phyloP scores from a whole-genome alignment of 2,888 invertebrate genomes.

The Trimorus sp. region DNA sequence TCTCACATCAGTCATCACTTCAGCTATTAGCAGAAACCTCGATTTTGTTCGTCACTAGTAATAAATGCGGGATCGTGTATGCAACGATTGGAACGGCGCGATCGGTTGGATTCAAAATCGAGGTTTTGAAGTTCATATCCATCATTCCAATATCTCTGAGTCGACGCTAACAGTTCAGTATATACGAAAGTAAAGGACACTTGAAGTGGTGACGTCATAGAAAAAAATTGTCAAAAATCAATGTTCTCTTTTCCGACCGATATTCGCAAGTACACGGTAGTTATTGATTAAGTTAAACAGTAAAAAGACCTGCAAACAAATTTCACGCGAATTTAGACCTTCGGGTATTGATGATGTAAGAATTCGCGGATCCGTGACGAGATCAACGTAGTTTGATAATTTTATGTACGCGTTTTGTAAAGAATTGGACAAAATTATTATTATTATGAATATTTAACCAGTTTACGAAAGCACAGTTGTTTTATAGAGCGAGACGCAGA shows the following conservation, averaged over 20 bases:
- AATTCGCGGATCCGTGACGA: conserved; percentile 67
- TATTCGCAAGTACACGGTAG: conserved; percentile 58
- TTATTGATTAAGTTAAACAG: conserved; percentile 51
- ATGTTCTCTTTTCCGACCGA: conserved; percentile 59
- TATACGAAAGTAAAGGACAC: conserved; percentile 24
- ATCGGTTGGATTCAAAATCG: conserved; percentile 40
- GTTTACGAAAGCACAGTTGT: too few species aligned
- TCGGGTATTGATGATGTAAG: conserved; percentile 48
- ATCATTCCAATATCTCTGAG: conserved; percentile 28
- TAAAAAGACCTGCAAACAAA: conserved; percentile 48
- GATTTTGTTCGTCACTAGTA: conserved; percentile 42
- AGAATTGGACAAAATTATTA: conserved; percentile 50
- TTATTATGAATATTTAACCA: too few species aligned
- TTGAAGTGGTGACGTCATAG: conserved; percentile 62
- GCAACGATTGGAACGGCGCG: too few species aligned
- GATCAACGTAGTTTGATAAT: conserved; percentile 64
- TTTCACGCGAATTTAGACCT: conserved; percentile 39
- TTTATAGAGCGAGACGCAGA: too few species aligned
- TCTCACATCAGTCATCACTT: conserved; percentile 58
- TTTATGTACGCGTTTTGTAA: conserved; percentile 62
- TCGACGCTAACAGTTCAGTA: conserved; percentile 29
- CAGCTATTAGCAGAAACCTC: conserved; percentile 43
- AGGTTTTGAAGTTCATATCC: conserved; percentile 36
- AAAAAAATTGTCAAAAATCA: conserved; percentile 58
- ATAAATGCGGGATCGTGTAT: neutral